Conservation (phyloP, 2,888 invertebrate genomes). For the Apeira syringaria region DNA sequence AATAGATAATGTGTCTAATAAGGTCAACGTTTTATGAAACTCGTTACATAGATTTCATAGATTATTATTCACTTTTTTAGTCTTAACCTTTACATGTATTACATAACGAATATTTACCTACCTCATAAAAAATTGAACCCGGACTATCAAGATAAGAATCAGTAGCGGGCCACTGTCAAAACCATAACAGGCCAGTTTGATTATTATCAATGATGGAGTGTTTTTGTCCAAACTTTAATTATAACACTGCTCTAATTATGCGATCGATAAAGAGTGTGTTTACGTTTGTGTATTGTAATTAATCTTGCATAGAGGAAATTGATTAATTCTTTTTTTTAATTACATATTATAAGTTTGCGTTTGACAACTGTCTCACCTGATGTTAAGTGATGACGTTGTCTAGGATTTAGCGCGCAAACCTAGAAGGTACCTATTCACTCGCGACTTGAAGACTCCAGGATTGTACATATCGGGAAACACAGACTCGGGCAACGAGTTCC, state of each 20-base stretch:
- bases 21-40: not conserved
- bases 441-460: too few relatives aligned
- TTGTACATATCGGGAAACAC: too few relatives aligned
- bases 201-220: slow-evolving; percentile 25
- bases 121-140: slow-evolving; percentile 14
- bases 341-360: too few relatives aligned
- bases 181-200: slow-evolving; percentile 20
- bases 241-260: slow-evolving; percentile 21
- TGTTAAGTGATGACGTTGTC: too few relatives aligned
- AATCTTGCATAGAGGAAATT: not conserved
- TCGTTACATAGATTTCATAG: not conserved
- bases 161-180: slow-evolving; percentile 20
- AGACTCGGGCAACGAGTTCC: too few relatives aligned
- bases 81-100: slow-evolving; percentile 9
- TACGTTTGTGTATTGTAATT: not conserved
- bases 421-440: too few relatives aligned
- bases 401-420: too few relatives aligned
- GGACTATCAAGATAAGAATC: slow-evolving; percentile 21
- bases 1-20: not conserved
- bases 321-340: too few relatives aligned
- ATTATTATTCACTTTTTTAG: not conserved
- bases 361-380: too few relatives aligned
- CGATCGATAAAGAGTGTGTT: slow-evolving; percentile 13
- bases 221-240: slow-evolving; percentile 26
- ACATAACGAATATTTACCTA: slow-evolving; percentile 18